These are phyloP conservation scores for Trogon surrucura DNA, from an alignment of 2,113 vertebrate genomes.

Conservation along the genomic window DNA sequence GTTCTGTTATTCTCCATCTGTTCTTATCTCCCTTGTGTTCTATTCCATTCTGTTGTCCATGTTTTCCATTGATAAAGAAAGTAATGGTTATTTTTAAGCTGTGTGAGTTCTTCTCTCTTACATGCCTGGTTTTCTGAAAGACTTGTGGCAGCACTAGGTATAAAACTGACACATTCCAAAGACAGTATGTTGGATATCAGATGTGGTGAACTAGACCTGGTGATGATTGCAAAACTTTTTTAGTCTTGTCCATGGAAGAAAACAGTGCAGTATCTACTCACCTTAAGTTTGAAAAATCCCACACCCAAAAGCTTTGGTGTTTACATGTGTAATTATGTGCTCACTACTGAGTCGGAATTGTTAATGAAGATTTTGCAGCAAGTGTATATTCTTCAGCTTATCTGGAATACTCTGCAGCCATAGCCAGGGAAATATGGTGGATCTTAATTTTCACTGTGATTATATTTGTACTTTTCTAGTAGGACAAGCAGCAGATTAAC, in stretches of 20 bases:
- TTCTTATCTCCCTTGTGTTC: neutral
- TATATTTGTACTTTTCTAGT: neutral
- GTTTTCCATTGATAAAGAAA: neutral
- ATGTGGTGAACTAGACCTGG: neutral
- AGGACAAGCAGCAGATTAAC: neutral
- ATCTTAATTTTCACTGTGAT: neutral
- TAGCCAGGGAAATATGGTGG: neutral
- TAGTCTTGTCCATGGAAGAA: neutral
- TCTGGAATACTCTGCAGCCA: neutral
- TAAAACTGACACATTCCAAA: neutral
- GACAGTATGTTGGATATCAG: neutral
- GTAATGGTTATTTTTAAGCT: neutral
- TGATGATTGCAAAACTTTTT: neutral
- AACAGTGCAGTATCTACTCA: neutral
- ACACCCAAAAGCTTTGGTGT: neutral
- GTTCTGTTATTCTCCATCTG: neutral
- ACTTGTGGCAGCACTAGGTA: neutral
- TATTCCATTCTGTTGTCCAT: neutral
- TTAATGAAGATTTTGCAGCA: neutral
- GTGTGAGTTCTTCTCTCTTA: neutral
- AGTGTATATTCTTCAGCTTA: neutral
- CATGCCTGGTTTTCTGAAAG: neutral
- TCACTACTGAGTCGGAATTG: neutral
- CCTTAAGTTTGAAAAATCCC: neutral
- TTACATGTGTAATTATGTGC: neutral